Evolutionary conservation across 2,888 invertebrate genomes (phyloP).

Genomic region (Acleris sparsana): DNA sequence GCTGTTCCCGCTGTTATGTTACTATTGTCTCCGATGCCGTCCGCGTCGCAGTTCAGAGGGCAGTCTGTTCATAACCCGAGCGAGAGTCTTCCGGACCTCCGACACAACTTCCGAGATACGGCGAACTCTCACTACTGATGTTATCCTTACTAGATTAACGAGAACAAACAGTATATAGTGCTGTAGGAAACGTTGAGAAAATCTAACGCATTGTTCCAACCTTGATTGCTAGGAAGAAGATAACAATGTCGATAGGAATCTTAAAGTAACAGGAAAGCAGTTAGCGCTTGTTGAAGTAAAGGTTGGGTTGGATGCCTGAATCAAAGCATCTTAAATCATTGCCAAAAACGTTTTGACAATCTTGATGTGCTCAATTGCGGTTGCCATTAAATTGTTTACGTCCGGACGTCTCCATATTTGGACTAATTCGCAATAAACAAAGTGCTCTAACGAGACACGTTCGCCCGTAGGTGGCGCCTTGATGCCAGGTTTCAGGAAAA

Average conservation of each 20-base stretch:
- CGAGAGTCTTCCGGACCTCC: constrained; percentile 73
- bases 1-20: constrained; percentile 59
- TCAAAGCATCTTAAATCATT: constrained; percentile 24
- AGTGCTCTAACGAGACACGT: constrained; percentile 67
- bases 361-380: constrained; percentile 51
- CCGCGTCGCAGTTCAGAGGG: constrained; percentile 69
- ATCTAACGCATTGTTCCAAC: constrained; percentile 26
- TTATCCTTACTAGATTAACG: constrained; percentile 38
- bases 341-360: constrained; percentile 46
- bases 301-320: constrained; percentile 6
- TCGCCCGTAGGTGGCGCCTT: constrained; percentile 67
- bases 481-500: constrained; percentile 57
- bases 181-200: constrained; percentile 29
- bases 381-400: constrained; percentile 62
- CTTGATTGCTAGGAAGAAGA: constrained; percentile 23
- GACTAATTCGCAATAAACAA: constrained; percentile 53
- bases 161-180: constrained; percentile 21
- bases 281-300: constrained; percentile 17
- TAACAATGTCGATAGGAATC: constrained; percentile 19
- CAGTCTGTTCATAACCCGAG: constrained; percentile 71
- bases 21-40: constrained; percentile 60
- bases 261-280: constrained; percentile 23
- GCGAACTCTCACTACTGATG: constrained; percentile 48
- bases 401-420: constrained; percentile 60
- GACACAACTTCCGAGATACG: constrained; percentile 61